Evolutionary conservation across 1,140 invertebrate species (phyloP).

Genomic region (Stegodyphus mimosarum): DNA sequence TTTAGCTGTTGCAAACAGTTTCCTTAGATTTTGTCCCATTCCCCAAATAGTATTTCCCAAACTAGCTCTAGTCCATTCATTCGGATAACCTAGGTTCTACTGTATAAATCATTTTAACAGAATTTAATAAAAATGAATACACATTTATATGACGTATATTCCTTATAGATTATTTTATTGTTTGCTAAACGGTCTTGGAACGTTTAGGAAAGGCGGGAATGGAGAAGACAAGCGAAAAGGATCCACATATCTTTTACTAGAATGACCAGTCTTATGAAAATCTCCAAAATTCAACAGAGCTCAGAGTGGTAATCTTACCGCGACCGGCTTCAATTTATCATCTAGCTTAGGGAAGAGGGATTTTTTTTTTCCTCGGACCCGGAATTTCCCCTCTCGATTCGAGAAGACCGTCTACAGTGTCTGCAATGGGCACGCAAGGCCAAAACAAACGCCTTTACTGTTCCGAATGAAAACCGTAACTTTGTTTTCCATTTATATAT

Average conservation of each 20-base stretch:
- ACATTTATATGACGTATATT: too few species aligned
- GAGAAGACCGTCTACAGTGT: constrained; percentile 25
- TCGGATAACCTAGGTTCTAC: too few species aligned
- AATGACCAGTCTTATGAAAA: constrained; percentile 50
- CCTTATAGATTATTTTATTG: too few species aligned
- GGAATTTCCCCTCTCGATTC: not conserved
- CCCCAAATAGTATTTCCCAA: too few species aligned
- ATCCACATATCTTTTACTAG: constrained; percentile 18
- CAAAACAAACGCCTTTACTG: constrained; percentile 37
- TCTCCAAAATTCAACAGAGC: constrained; percentile 55
- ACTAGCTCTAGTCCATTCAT: too few species aligned
- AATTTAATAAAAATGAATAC: too few species aligned
- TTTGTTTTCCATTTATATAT: constrained; percentile 47
- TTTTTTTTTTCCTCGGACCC: not conserved
- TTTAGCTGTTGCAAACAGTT: too few species aligned
- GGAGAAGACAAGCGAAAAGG: not conserved
- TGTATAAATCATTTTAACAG: too few species aligned
- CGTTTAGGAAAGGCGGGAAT: not conserved
- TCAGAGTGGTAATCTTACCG: constrained; percentile 50
- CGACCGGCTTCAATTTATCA: constrained; percentile 54
- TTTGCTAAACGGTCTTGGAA: not conserved
- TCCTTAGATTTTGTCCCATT: too few species aligned
- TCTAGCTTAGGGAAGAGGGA: not conserved
- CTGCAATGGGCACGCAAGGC: constrained; percentile 33
- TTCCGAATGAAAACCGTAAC: constrained; percentile 4